Base-by-base conservation (phyloP, 2,797 vertebrate genomes). In the Tadarida brasiliensis region DNA sequence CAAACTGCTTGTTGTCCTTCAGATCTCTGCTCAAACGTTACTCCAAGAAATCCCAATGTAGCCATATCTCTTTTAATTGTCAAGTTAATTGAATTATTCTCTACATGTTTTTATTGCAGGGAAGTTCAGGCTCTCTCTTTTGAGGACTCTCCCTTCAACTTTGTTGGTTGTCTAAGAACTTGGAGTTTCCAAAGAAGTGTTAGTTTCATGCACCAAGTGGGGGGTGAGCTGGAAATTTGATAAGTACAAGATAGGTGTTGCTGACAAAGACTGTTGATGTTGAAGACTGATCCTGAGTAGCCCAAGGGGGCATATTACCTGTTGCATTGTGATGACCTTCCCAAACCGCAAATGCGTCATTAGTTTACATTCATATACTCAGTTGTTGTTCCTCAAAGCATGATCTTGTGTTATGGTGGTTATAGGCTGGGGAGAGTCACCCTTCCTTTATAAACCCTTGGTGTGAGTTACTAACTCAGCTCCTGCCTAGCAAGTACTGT, bases 121-220 rank as follows among this genome's bases (percentile, higher is more conserved):
- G 39, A 95, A 86, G 17, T 78, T 96, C 67, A 77, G 54, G 73
- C 16, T 94, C 71, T 96, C 20, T 56, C 35, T 93, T 63, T 78
- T 92, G 76, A 87, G 56, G 44, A 68, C 49, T 90, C 17, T 74
- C 11, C 33, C 67, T 97, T 95, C 6, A 39, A 39, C 22, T 86
- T 77, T 91, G 26, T 90, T 10, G 80, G 19, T 94, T 90, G 3
- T 80, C 59, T 91, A n/a, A 93, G 59, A 95, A 87, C 26, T 7
- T 80, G 33, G 39, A 44, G 22, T 3, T 89, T 63, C 59, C 47
- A 63, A 70, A 91, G 86, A 49, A 51, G 4, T 61, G 7, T 77
- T 73, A 89, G 63, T 85, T 85, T 73, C 33, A 44, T 56, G 74
- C 16, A 70, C 20, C 26, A 26, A 3, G 4, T 89, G 2, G 49